Evolutionary conservation across 2,888 invertebrate genomes (phyloP).

Genomic region (Drosophila gaucha): DNA sequence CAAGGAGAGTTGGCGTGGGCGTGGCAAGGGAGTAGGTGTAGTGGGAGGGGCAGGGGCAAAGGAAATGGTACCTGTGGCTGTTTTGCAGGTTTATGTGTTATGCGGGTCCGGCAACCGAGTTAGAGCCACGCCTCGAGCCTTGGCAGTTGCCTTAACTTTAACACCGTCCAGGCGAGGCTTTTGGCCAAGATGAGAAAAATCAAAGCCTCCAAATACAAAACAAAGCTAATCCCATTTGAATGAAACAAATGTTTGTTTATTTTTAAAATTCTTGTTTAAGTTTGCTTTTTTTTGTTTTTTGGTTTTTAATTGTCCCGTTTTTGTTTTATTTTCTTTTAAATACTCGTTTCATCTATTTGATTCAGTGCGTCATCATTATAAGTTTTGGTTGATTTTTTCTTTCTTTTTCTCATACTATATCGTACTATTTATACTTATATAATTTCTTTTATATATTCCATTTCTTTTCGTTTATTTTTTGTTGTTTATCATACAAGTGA

Average conservation of each 20-base stretch:
- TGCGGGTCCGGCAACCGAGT: conserved; percentile 56
- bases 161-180: conserved; percentile 26
- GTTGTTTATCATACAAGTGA: conserved; percentile 75
- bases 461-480: conserved; percentile 20
- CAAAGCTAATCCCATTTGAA: conserved; percentile 9
- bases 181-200: conserved; percentile 57
- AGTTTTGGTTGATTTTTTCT: conserved; percentile 30
- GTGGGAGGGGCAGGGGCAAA: not conserved
- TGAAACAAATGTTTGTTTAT: conserved; percentile 22
- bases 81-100: conserved; percentile 47
- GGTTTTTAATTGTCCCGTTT: conserved; percentile 68
- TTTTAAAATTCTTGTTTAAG: conserved; percentile 58
- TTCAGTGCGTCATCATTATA: conserved; percentile 84
- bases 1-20: not conserved
- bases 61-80: conserved; percentile 20
- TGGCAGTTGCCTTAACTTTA: conserved; percentile 53
- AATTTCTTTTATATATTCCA: conserved; percentile 27
- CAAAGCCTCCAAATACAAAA: conserved; percentile 30
- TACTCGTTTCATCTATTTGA: conserved; percentile 83
- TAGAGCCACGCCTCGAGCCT: conserved; percentile 21
- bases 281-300: conserved; percentile 38
- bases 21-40: not conserved
- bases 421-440: conserved; percentile 53
- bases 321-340: conserved; percentile 55
- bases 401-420: conserved; percentile 45